phyloP scores from a whole-genome alignment of 2,888 invertebrate genomes.

The Leptinotarsa tumamoca region DNA sequence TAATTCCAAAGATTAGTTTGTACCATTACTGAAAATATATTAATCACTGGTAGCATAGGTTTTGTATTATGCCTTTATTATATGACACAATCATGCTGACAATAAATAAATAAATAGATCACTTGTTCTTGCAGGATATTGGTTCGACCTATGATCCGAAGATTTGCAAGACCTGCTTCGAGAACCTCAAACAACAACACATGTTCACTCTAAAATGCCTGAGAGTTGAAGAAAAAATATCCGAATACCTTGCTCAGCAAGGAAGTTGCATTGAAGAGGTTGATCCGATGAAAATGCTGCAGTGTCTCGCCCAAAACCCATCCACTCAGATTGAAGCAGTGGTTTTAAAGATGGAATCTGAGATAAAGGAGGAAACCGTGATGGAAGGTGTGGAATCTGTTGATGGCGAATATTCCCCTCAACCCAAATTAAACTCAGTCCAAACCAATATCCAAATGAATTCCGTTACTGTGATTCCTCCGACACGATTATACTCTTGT shows the following conservation, averaged over 20 bases:
- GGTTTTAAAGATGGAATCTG: neutral
- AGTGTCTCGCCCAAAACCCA: neutral
- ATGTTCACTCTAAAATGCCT: neutral
- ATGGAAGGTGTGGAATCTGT: neutral
- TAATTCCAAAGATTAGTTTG: too few relatives aligned
- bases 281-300: neutral
- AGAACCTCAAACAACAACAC: neutral
- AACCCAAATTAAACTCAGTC: neutral
- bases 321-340: neutral
- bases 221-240: constrained; percentile 6
- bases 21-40: too few relatives aligned
- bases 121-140: neutral
- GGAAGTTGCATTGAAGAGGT: neutral
- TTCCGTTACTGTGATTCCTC: neutral
- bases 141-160: neutral
- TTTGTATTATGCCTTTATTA: too few relatives aligned
- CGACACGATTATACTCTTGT: constrained; percentile 21
- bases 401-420: neutral
- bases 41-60: too few relatives aligned
- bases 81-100: too few relatives aligned
- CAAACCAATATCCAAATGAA: neutral
- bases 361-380: neutral
- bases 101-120: neutral
- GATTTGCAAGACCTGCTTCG: constrained; percentile 1
- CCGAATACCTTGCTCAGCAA: neutral